A percentile compares a stretch with the other conserved stretches of the same genome.
These are phyloP conservation scores for Ceyx cyanopectus DNA, from an alignment of 2,113 vertebrate species.

Conservation along the genomic window DNA sequence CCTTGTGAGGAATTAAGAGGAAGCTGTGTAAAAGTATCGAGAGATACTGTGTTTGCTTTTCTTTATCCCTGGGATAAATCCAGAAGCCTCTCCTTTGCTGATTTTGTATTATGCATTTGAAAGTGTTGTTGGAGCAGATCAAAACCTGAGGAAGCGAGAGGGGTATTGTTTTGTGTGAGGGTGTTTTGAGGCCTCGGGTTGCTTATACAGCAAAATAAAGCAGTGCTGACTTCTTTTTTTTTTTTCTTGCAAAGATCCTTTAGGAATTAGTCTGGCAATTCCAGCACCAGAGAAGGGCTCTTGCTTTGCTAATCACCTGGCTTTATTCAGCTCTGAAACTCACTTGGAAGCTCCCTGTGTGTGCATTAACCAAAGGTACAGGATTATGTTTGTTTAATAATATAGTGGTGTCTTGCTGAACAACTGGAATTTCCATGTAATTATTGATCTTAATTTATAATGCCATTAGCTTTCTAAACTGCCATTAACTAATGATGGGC, in stretches of 20 bases:
- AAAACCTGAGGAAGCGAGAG: background rate
- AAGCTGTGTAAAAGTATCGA: conserved; percentile 6
- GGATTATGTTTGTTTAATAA: conserved; percentile 79
- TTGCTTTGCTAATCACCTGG: conserved; percentile 68
- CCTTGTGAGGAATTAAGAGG: conserved; percentile 22
- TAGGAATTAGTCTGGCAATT: conserved; percentile 62
- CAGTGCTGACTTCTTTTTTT: conserved; percentile 20
- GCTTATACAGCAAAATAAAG: conserved; percentile 71
- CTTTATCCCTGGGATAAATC: conserved; percentile 63
- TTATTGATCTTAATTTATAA: conserved; percentile 88
- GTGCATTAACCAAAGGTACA: conserved; percentile 67
- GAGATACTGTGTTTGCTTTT: conserved; percentile 54
- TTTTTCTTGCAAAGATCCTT: conserved; percentile 22
- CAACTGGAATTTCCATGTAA: conserved; percentile 84
- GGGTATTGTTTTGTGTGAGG: background rate
- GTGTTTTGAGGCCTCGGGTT: conserved; percentile 58
- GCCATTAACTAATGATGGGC: conserved; percentile 84
- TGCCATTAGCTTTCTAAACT: conserved; percentile 85
- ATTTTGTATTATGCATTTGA: conserved; percentile 54
- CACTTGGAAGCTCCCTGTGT: conserved; percentile 46
- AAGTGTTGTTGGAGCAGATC: conserved; percentile 37
- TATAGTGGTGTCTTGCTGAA: conserved; percentile 76
- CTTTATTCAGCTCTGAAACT: conserved; percentile 55
- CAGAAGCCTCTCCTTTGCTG: conserved; percentile 41
- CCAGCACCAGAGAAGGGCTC: conserved; percentile 26